Evolutionary conservation across 2,113 vertebrate species (phyloP).

Genomic region (Phaetusa simplex): DNA sequence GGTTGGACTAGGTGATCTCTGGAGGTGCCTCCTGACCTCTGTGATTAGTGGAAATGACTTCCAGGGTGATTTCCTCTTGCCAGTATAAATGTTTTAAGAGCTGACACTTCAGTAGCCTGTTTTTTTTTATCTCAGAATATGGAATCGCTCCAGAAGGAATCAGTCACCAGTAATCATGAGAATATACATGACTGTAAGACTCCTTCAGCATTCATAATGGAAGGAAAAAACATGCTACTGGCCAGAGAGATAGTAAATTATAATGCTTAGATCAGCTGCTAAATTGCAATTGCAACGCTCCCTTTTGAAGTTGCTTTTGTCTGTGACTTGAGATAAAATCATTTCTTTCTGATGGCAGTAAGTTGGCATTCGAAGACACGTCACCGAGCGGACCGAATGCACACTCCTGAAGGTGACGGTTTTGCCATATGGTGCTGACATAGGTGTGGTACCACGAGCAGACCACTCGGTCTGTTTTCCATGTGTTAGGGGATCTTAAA

Average conservation of each 20-base stretch:
- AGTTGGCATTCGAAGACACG: rapidly evolving
- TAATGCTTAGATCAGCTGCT: background rate
- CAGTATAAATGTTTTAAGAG: background rate
- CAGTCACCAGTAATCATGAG: background rate
- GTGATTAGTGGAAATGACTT: background rate
- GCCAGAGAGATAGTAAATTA: background rate
- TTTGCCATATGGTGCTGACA: background rate
- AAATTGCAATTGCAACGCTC: background rate
- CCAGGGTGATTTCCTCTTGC: background rate
- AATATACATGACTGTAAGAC: background rate
- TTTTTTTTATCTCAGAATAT: background rate
- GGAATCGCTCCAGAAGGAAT: background rate
- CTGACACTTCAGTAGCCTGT: background rate
- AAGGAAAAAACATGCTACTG: background rate
- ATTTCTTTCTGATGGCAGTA: background rate
- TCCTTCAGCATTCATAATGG: background rate
- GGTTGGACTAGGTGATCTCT: background rate
- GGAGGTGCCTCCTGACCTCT: background rate
- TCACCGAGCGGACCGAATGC: background rate
- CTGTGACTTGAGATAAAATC: background rate
- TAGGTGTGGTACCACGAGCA: background rate
- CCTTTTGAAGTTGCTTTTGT: background rate
- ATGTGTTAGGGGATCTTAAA: background rate
- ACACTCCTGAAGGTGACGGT: background rate
- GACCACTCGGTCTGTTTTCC: background rate